phyloP scores from a whole-genome alignment of 2,113 vertebrate species.

The Oryzias curvinotus region DNA sequence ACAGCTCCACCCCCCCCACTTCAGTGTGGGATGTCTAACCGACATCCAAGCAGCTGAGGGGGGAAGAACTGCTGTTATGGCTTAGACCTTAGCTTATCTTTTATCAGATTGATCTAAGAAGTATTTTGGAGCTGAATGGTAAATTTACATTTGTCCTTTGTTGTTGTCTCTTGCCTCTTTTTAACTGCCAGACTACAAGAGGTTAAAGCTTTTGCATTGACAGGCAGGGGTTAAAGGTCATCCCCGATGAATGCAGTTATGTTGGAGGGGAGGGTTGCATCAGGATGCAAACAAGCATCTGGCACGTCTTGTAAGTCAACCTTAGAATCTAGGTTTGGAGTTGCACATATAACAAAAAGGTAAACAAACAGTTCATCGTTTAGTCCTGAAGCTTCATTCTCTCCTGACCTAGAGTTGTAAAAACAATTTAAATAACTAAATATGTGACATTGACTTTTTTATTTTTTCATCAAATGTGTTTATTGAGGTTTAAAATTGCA shows the following conservation, averaged over 20 bases:
- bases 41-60: constrained; percentile 53
- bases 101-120: not conserved
- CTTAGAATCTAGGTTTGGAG: constrained; percentile 51
- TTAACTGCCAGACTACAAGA: constrained; percentile 12
- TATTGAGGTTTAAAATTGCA: not conserved
- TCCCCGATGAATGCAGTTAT: constrained; percentile 55
- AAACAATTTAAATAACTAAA: constrained; percentile 1
- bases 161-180: not conserved
- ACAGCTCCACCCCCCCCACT: constrained; percentile 48
- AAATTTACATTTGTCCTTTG: not conserved
- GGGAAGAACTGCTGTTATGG: constrained; percentile 3
- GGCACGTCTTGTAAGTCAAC: constrained; percentile 46
- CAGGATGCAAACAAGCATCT: constrained; percentile 51
- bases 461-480: not conserved
- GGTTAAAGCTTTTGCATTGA: constrained; percentile 50
- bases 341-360: constrained; percentile 26
- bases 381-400: constrained; percentile 10
- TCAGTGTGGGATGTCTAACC: constrained; percentile 47
- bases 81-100: not conserved
- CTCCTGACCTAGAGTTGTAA: constrained; percentile 4
- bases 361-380: constrained; percentile 24
- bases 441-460: constrained; percentile 1
- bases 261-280: constrained; percentile 41
- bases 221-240: constrained; percentile 57
- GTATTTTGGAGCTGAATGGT: not conserved